Evolutionary conservation across 2,888 invertebrate species (phyloP).

Genomic region (Colostygia pectinataria): DNA sequence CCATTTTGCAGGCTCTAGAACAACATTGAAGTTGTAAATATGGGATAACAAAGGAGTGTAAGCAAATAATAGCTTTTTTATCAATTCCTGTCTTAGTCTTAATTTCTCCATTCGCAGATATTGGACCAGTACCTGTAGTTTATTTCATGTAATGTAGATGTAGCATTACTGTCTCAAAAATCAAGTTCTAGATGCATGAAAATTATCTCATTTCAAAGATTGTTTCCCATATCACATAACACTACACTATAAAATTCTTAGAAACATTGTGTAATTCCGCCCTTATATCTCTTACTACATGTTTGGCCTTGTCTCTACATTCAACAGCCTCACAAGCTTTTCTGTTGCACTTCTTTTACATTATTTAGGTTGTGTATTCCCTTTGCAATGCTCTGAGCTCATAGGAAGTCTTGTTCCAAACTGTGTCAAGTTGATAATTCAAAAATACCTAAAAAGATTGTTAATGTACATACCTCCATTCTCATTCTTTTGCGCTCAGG

Average conservation of each 20-base stretch:
- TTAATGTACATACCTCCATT: constrained; percentile 79
- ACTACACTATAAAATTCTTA: constrained; percentile 7
- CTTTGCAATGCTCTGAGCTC: constrained; percentile 5
- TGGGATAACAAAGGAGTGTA: constrained; percentile 13
- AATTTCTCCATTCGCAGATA: constrained; percentile 9
- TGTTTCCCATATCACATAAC: constrained; percentile 1
- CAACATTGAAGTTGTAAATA: constrained; percentile 19
- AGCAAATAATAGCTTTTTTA: constrained; percentile 8
- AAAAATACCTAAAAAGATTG: constrained; percentile 6
- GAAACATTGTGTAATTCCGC: constrained; percentile 5
- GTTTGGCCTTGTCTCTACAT: constrained; percentile 9
- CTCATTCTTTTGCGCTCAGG: constrained; percentile 86
- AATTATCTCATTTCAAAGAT: constrained; percentile 9
- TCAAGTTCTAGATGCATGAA: constrained; percentile 10
- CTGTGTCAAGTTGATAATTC: neutral
- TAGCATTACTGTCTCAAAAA: constrained; percentile 8
- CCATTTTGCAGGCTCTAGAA: constrained; percentile 15
- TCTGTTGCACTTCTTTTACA: constrained; percentile 16
- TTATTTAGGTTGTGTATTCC: constrained; percentile 7
- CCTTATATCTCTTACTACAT: constrained; percentile 12
- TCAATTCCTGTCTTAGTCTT: constrained; percentile 2
- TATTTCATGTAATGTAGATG: constrained; percentile 13
- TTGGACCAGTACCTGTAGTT: constrained; percentile 13
- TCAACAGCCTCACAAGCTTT: constrained; percentile 15
- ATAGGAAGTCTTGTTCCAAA: constrained; percentile 15